Evolutionary conservation across 2,888 invertebrate species (phyloP), one percentile per base, ranked within the genome.

Genomic region (Trissonchulus latispiculum): DNA sequence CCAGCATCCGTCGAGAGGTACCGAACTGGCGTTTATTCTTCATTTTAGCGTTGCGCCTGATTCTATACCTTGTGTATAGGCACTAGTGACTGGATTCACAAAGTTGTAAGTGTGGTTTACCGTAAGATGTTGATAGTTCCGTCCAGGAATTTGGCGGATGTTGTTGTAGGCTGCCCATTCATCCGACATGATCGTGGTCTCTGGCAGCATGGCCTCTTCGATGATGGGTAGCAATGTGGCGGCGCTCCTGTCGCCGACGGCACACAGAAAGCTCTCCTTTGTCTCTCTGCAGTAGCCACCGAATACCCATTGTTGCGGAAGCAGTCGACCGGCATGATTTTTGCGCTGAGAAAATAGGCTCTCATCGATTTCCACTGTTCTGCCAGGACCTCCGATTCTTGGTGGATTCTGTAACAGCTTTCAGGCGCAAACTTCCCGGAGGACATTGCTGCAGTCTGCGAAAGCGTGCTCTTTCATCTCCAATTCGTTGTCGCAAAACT

Each of bases 101-200:
- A n/a, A n/a, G n/a, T n/a, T n/a, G n/a, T n/a, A n/a, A n/a, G n/a
- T n/a, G n/a, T n/a, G n/a, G n/a, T n/a, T n/a, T n/a, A n/a, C n/a
- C n/a, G n/a, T n/a, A n/a, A n/a, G n/a, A n/a, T n/a, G n/a, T n/a
- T n/a, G n/a, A n/a, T n/a, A n/a, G n/a, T n/a, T n/a, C n/a, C n/a
- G n/a, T n/a, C n/a, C n/a, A n/a, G n/a, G n/a, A n/a, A n/a, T n/a
- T n/a, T n/a, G n/a, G n/a, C n/a, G n/a, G n/a, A n/a, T n/a, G n/a
- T n/a, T n/a, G n/a, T n/a, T n/a, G n/a, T n/a, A n/a, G n/a, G n/a
- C n/a, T n/a, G n/a, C n/a, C n/a, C n/a, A n/a, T n/a, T n/a, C n/a
- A 37, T 72, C 72, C 23, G 71, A 71, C 1, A 77, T 70, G 28
- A 79, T 78, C 0, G n/a, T n/a, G n/a, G n/a, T n/a, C n/a, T n/a